Percentiles rank a stretch among this genome's conserved stretches.
Evolutionary conservation across 2,888 invertebrate genomes (phyloP).

Genomic region (Leptinotarsa rubiginosa): DNA sequence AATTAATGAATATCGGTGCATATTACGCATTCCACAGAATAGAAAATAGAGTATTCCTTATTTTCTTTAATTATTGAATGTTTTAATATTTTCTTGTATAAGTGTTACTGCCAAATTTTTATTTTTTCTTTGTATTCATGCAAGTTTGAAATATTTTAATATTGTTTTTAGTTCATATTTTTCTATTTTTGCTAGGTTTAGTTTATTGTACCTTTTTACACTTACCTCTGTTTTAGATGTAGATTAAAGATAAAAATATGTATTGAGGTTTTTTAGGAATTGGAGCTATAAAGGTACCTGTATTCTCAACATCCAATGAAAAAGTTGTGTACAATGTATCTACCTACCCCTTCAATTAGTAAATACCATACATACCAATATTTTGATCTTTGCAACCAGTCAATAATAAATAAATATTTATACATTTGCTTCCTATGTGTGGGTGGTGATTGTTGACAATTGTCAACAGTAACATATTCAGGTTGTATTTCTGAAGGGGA

Average conservation of each 20-base stretch:
- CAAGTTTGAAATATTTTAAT: slow-evolving; percentile 56
- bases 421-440: not conserved
- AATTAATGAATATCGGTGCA: slow-evolving; percentile 56
- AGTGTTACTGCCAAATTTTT: slow-evolving; percentile 64
- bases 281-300: not conserved
- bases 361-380: not conserved
- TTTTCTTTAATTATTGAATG: slow-evolving; percentile 50
- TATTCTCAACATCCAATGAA: not conserved
- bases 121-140: slow-evolving; percentile 58
- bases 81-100: slow-evolving; percentile 55
- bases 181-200: slow-evolving; percentile 56
- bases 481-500: too few relatives aligned
- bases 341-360: not conserved
- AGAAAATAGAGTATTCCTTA: slow-evolving; percentile 57
- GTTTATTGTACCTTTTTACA: slow-evolving; percentile 55
- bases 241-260: not conserved
- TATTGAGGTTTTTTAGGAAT: not conserved
- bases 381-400: not conserved
- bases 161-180: slow-evolving; percentile 61
- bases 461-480: too few relatives aligned
- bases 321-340: not conserved
- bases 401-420: not conserved
- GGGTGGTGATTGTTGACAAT: not conserved
- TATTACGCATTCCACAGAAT: slow-evolving; percentile 62
- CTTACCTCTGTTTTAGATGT: slow-evolving; percentile 50